These are phyloP conservation scores for Diorhabda sublineata DNA, from an alignment of 1,140 invertebrate species.

Conservation along the genomic window DNA sequence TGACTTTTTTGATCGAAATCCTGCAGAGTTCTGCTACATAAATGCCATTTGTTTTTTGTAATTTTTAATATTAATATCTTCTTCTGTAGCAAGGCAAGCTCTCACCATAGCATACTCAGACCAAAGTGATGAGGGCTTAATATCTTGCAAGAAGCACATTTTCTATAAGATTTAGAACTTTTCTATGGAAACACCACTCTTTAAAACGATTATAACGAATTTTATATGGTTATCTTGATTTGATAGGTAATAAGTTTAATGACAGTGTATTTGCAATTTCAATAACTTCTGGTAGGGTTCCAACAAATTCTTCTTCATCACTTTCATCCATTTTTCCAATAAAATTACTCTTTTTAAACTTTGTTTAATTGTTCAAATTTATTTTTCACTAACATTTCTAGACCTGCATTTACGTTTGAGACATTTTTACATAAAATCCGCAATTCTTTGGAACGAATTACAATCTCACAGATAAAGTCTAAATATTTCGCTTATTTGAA, in stretches of 20 bases:
- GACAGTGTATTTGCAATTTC: not conserved
- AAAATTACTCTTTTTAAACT: conserved; percentile 14
- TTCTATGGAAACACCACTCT: not conserved
- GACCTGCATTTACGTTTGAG: not conserved
- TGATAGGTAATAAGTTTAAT: conserved; percentile 10
- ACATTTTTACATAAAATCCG: too few relatives aligned
- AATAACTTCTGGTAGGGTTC: not conserved
- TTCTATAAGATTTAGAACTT: conserved; percentile 11
- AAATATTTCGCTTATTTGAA: too few relatives aligned
- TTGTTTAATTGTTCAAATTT: conserved; percentile 8
- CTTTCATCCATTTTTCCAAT: not conserved
- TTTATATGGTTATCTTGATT: conserved; percentile 12
- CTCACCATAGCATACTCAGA: not conserved
- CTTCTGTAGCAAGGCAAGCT: conserved; percentile 8
- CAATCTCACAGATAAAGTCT: too few relatives aligned
- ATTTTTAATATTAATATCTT: conserved; percentile 10
- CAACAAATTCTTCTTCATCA: too few relatives aligned
- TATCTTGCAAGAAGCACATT: conserved; percentile 11
- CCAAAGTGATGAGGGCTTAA: conserved; percentile 13
- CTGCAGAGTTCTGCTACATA: not conserved
- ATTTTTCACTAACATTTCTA: conserved; percentile 11
- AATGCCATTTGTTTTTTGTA: not conserved
- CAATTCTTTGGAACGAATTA: too few relatives aligned
- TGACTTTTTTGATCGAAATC: conserved; percentile 3
- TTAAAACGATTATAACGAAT: too few relatives aligned